Evolutionary conservation across 1,140 invertebrate genomes (phyloP).

Genomic region (Conopomorpha cramerella): DNA sequence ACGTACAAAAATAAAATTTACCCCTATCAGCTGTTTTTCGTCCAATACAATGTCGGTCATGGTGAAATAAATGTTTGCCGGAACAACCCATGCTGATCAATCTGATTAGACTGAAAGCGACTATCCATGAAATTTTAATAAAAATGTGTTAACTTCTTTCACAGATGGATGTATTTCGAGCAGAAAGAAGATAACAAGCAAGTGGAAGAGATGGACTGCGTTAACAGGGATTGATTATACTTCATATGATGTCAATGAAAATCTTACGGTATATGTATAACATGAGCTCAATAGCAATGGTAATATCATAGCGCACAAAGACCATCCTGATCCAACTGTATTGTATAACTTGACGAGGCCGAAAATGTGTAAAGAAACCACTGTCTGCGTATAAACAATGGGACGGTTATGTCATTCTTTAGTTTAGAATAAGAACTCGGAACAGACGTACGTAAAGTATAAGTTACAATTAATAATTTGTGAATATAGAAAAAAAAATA

Average conservation of each 20-base stretch:
- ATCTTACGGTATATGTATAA: background rate
- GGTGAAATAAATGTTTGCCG: background rate
- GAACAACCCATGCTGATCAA: too few species aligned
- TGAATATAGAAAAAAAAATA: too few species aligned
- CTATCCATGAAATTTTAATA: too few species aligned
- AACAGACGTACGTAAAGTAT: too few species aligned
- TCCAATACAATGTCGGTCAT: background rate
- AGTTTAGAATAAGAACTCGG: too few species aligned
- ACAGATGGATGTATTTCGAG: constrained; percentile 50
- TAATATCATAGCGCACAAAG: too few species aligned
- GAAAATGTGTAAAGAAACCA: constrained; percentile 15
- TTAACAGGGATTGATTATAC: background rate
- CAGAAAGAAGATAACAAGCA: constrained; percentile 33
- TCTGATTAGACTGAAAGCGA: too few species aligned
- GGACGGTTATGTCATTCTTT: too few species aligned
- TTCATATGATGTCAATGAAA: background rate
- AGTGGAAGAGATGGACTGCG: constrained; percentile 21
- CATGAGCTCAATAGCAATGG: background rate
- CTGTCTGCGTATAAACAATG: constrained; percentile 2
- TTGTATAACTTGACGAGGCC: constrained; percentile 10
- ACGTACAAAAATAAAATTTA: too few species aligned
- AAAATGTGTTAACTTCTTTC: background rate
- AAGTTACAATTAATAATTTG: too few species aligned
- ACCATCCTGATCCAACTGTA: background rate
- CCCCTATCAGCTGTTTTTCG: background rate